Conservation (phyloP, 2,113 vertebrate species). For the Suncus etruscus region DNA sequence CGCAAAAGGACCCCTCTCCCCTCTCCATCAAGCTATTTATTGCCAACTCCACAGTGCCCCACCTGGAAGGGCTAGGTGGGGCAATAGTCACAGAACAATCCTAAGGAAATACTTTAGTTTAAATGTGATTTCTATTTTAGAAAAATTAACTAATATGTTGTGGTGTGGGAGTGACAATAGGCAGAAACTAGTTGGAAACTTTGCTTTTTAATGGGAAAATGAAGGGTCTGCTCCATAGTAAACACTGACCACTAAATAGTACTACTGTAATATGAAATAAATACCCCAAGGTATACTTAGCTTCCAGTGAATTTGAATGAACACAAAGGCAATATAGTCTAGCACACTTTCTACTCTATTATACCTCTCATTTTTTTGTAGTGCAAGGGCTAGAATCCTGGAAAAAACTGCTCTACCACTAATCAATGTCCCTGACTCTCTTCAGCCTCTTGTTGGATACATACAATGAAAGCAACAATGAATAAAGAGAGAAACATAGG, state of each 20-base stretch:
- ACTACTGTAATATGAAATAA: background rate
- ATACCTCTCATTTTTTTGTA: no score
- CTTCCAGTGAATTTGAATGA: slow-evolving; percentile 4
- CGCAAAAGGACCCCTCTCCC: no score
- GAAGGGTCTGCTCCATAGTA: background rate
- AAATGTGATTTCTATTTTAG: no score
- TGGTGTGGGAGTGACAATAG: no score
- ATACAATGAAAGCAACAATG: background rate
- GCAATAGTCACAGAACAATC: no score
- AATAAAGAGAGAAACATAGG: background rate
- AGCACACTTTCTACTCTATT: background rate
- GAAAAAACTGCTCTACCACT: no score
- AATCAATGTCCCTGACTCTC: background rate
- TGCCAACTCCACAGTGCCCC: no score
- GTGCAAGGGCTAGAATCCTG: no score
- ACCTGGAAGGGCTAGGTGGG: no score
- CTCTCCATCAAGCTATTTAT: no score
- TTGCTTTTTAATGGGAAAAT: slow-evolving; percentile 29
- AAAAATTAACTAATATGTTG: no score
- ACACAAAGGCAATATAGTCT: background rate
- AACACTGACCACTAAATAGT: background rate
- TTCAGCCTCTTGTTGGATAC: background rate
- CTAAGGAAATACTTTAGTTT: no score
- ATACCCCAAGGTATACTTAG: background rate
- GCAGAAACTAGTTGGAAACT: background rate